Conservation (phyloP, 2,113 vertebrate genomes). For the Planiliza haematocheilus region DNA sequence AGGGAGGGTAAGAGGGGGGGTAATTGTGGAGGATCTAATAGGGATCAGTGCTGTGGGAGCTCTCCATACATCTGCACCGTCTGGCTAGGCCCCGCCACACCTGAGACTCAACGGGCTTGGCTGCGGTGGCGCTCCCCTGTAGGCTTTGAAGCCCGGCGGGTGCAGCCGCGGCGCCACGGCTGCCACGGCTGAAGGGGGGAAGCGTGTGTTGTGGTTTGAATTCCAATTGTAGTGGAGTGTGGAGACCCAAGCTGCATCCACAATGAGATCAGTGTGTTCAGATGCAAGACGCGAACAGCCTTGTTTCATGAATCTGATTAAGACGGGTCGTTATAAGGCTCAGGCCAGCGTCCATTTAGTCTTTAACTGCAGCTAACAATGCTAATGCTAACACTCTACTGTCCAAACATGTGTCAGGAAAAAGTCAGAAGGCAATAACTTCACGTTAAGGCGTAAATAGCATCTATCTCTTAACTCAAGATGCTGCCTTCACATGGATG, state of each 20-base stretch:
- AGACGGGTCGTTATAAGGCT: too few relatives aligned
- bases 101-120: slow-evolving; percentile 74
- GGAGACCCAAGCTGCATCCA: slow-evolving; percentile 16
- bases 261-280: too few relatives aligned
- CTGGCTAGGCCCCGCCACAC: slow-evolving; percentile 74
- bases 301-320: too few relatives aligned
- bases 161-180: slow-evolving; percentile 59
- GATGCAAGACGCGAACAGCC: too few relatives aligned
- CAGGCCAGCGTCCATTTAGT: too few relatives aligned
- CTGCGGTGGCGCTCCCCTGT: slow-evolving; percentile 57
- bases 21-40: slow-evolving; percentile 78
- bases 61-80: slow-evolving; percentile 74
- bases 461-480: too few relatives aligned
- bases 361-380: too few relatives aligned
- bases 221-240: slow-evolving; percentile 40
- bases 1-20: slow-evolving; percentile 10
- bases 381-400: too few relatives aligned
- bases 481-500: too few relatives aligned
- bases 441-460: too few relatives aligned
- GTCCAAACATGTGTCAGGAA: too few relatives aligned
- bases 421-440: too few relatives aligned
- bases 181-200: slow-evolving; percentile 35
- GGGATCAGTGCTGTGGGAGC: slow-evolving; percentile 78
- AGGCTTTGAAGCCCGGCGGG: slow-evolving; percentile 62
- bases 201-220: slow-evolving; percentile 57